Base-by-base conservation (phyloP, 2,797 vertebrate species). In the Diglossa cyanea region DNA sequence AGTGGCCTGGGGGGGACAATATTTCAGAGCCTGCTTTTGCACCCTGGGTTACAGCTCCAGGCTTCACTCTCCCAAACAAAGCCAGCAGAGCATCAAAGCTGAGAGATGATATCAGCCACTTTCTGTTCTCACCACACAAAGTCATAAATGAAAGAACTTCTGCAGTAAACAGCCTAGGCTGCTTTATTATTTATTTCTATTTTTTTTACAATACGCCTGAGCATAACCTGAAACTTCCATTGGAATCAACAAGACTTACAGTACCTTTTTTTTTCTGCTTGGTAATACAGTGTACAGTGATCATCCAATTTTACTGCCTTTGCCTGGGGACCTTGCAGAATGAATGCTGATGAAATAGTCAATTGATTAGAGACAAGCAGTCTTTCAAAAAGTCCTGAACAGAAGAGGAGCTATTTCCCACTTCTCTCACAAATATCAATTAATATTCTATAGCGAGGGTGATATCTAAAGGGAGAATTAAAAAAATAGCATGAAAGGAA, bases 291-390 rank as follows among this genome's bases (percentile, higher is more conserved):
- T 75, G 53, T 81, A 48, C 78, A 87, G 70, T 78, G 74, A 95
- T 94, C 82, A 55, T 92, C 68, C 85, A 88, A 78, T 93, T 88
- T 95, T 94, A 84, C 57, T 72, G 95, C 61, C 78, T 92, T 94
- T 86, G 76, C 95, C 79, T 92, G 76, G 73, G 88, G 88, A 90
- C 48, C 85, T 90, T 8, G 0, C 39, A 61, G 92, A 90, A 77
- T 33, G 63, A 87, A 91, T 79, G 88, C 83, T 91, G 84, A 89
- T 93, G 88, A 88, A 94, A 95, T 81, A 93, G 91, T 85, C 95
- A 94, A 85, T 95, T 96, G 93, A 95, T 96, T 95, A 94, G 83
- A 96, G 84, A 91, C 86, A 87, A 91, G 55, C 70, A 80, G 74
- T 61, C 89, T 94, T 95, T 90, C 82, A 93, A 86, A 79, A 92